Base-by-base conservation (phyloP, 2,797 vertebrate genomes). In the Pseudotriccus pelzelni region DNA sequence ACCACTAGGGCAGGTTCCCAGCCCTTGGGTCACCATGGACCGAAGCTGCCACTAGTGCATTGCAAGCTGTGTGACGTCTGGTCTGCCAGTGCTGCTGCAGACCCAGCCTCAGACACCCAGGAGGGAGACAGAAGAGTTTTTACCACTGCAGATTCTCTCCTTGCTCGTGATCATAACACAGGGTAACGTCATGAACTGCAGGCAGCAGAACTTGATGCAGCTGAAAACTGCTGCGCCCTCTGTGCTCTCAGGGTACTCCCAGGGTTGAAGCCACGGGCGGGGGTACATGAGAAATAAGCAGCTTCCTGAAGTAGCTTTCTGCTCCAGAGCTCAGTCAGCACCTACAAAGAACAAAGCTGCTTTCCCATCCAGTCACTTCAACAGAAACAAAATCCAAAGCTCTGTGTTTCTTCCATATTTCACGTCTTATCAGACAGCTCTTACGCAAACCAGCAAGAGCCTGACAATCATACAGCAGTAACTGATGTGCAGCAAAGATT, bases 21-120 rank as follows among this genome's bases (percentile, higher is more conserved):
- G 28, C 23, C 28, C 12, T 44, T 52, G 7, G 12, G 24, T 32
- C 0, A 0, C 24, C 24, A 37, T 55, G 21, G 23, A 16, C 10
- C 3, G 1, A 5, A 81, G 32, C 43, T 82, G 55, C 21, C 2
- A 0, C 8, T 13, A 17, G 6, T 37, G 11, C 41, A 28, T 66
- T 1, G 0, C 43, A 25, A 32, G 32, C 22, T 6, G 1, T 52
- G 24, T n/a, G 39, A n/a, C 1, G 1, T 20, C 75, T 69, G 46
- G 23, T 32, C 56, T 62, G n/a, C 1, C 6, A 88, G 14, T 7
- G 16, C 25, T 63, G 49, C 10, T 63, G 7, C 24, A 39, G 11
- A 52, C 14, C 23, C 8, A 62, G 15, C 32, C 27, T 58, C n/a
- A 75, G 24, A 55, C 52, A 37, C 24, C 28, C 36, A 39, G 36